Evolutionary conservation across 1,140 invertebrate species (phyloP).

Genomic region (Heliconius himera): DNA sequence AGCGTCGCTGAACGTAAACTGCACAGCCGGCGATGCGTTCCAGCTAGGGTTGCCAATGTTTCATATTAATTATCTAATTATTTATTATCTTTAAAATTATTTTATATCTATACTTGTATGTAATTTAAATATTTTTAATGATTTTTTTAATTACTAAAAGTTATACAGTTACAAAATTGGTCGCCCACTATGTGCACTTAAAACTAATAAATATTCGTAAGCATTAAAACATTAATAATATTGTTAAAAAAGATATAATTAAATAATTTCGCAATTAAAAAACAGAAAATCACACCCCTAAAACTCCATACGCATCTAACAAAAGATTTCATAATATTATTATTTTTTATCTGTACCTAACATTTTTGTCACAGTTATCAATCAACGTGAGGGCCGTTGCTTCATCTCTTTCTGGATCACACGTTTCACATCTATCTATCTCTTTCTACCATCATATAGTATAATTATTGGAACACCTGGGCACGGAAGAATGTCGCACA

Average conservation of each 20-base stretch:
- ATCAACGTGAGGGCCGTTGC: conserved; percentile 71
- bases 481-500: conserved; percentile 80
- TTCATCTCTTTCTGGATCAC: conserved; percentile 49
- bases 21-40: conserved; percentile 65
- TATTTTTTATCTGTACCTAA: conserved; percentile 80
- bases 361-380: conserved; percentile 82
- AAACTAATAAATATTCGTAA: neutral
- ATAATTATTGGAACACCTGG: conserved; percentile 81
- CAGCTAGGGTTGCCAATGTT: conserved; percentile 54
- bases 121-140: too few relatives aligned
- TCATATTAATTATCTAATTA: neutral
- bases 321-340: conserved; percentile 79
- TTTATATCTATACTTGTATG: too few relatives aligned
- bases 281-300: conserved; percentile 63
- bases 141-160: too few relatives aligned
- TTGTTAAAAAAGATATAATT: neutral
- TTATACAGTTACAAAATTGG: too few relatives aligned
- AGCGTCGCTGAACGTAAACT: conserved; percentile 64
- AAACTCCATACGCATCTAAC: conserved; percentile 73
- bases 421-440: conserved; percentile 50
- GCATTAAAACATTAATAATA: neutral
- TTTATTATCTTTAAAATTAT: neutral
- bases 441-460: conserved; percentile 56
- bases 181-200: neutral
- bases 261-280: conserved; percentile 33